A percentile compares a stretch with the other conserved stretches of the same genome.
These are phyloP conservation scores for Lichenostomus cassidix DNA, from an alignment of 2,113 vertebrate genomes.

Conservation along the genomic window DNA sequence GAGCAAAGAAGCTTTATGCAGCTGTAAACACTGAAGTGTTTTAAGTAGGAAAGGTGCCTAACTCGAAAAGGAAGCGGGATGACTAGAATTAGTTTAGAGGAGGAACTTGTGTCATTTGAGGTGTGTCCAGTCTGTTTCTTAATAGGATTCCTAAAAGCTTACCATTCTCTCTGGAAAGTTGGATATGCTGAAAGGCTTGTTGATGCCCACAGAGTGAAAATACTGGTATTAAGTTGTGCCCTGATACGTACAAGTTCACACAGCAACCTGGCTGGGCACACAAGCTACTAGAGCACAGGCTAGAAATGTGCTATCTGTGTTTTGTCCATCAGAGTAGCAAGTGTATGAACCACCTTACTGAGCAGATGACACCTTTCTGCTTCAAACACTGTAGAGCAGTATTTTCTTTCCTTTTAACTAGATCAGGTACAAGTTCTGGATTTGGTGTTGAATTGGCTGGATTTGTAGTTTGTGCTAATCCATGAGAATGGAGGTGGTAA, in stretches of 20 bases:
- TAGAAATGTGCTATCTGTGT: background rate
- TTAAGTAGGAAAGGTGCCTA: background rate
- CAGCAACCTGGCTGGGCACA: background rate
- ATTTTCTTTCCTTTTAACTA: background rate
- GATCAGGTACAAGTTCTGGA: background rate
- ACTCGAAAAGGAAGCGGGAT: background rate
- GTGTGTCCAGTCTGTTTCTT: background rate
- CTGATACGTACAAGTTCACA: accelerated
- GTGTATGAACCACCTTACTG: background rate
- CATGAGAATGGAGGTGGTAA: background rate
- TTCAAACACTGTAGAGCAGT: background rate
- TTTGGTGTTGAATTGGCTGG: background rate
- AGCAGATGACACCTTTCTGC: background rate
- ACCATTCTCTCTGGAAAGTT: background rate
- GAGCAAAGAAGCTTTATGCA: background rate
- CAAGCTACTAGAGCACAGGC: background rate
- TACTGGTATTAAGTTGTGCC: background rate
- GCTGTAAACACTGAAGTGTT: background rate
- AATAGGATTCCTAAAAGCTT: background rate
- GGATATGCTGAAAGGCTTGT: background rate
- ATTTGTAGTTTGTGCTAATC: background rate
- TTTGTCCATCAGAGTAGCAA: background rate
- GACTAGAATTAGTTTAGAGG: background rate
- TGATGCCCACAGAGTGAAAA: background rate
- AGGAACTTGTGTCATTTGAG: background rate